Percentiles rank a stretch among this genome's conserved stretches.
Evolutionary conservation across 1,140 invertebrate genomes (phyloP).

Genomic region (Halesus radiatus): DNA sequence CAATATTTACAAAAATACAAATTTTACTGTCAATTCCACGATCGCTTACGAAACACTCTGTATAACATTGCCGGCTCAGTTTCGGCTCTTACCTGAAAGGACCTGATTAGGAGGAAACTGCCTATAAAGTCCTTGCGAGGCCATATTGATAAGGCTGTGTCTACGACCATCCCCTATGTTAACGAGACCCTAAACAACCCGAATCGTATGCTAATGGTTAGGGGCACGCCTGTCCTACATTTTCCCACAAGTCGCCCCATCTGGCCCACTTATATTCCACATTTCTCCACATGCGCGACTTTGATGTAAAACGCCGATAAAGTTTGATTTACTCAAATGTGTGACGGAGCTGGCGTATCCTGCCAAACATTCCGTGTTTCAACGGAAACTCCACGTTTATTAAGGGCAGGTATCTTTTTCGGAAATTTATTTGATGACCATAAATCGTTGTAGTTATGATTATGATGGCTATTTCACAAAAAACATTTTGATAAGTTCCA

Average conservation of each 20-base stretch:
- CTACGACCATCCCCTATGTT: constrained; percentile 33
- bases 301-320: neutral
- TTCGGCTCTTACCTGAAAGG: constrained; percentile 15
- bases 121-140: constrained; percentile 14
- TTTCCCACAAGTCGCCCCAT: neutral
- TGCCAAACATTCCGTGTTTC: no score
- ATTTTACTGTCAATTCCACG: no score
- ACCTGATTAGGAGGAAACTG: constrained; percentile 28
- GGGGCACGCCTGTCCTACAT: constrained; percentile 22
- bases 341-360: neutral
- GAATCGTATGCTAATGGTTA: constrained; percentile 45
- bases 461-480: no score
- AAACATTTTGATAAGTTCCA: no score
- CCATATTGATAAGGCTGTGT: constrained; percentile 32
- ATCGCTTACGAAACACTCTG: neutral
- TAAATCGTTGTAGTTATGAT: no score
- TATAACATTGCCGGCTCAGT: neutral
- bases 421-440: no score
- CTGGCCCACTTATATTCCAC: neutral
- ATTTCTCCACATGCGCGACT: neutral
- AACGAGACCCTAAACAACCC: constrained; percentile 33
- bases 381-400: no score
- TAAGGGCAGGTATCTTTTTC: no score
- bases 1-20: no score
- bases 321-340: neutral